A percentile compares a stretch with the other conserved stretches of the same genome.
Conservation (phyloP, 2,888 invertebrate genomes). For the Ophioninae sp. region DNA sequence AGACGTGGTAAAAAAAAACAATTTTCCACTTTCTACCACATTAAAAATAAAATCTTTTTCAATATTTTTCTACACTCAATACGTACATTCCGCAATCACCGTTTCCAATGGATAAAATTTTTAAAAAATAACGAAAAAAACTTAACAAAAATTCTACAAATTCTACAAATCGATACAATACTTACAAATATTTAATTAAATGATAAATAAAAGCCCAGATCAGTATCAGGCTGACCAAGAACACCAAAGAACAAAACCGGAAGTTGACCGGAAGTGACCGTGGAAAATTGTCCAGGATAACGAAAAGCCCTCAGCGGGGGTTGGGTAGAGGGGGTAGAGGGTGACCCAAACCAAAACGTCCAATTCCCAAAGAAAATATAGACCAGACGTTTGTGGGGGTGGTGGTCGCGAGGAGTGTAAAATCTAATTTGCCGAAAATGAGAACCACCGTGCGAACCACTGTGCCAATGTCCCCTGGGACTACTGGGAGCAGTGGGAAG, state of each 20-base stretch:
- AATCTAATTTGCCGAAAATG: constrained; percentile 74
- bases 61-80: too few relatives aligned
- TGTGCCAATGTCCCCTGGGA: constrained; percentile 74
- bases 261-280: not conserved
- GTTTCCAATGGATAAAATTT: too few relatives aligned
- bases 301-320: not conserved
- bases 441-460: constrained; percentile 77
- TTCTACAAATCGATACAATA: too few relatives aligned
- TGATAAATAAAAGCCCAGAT: not conserved
- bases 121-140: too few relatives aligned
- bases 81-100: too few relatives aligned
- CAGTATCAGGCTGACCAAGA: not conserved
- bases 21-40: too few relatives aligned
- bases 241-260: not conserved
- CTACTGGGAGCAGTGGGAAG: constrained; percentile 78
- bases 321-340: not conserved
- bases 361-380: not conserved
- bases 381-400: not conserved
- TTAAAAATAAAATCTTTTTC: too few relatives aligned
- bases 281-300: not conserved
- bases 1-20: too few relatives aligned
- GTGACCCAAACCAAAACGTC: not conserved
- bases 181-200: too few relatives aligned
- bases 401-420: constrained; percentile 49
- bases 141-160: too few relatives aligned